phyloP scores from a whole-genome alignment of 2,113 vertebrate species.

The Labeo rohita region DNA sequence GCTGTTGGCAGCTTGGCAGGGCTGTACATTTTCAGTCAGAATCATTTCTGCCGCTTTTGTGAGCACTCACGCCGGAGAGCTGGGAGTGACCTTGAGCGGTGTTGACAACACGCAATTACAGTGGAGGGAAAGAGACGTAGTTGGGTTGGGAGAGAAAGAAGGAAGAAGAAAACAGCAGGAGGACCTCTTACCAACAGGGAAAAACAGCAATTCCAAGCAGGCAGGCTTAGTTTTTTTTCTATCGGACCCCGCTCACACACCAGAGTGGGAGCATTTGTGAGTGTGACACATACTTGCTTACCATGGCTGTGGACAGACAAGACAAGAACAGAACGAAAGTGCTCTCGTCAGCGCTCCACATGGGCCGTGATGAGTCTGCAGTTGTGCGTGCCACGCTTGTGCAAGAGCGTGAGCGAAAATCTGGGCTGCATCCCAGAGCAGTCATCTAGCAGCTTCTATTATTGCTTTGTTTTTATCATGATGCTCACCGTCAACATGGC shows the following conservation, averaged over 20 bases:
- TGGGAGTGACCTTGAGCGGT: neutral
- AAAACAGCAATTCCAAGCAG: constrained; percentile 38
- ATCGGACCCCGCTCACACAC: neutral
- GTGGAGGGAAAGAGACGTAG: constrained; percentile 53
- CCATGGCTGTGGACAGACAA: constrained; percentile 23
- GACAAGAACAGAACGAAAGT: constrained; percentile 9
- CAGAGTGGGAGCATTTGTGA: constrained; percentile 2
- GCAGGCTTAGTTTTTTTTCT: neutral
- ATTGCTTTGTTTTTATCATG: constrained; percentile 39
- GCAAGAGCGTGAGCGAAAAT: constrained; percentile 47
- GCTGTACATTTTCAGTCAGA: constrained; percentile 5
- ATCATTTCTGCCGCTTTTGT: neutral
- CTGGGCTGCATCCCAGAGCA: constrained; percentile 27
- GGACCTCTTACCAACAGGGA: constrained; percentile 25
- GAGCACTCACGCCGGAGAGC: constrained; percentile 17
- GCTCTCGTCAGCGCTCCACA: constrained; percentile 21
- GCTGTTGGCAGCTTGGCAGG: constrained; percentile 11
- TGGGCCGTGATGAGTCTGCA: constrained; percentile 45
- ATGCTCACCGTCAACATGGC: neutral
- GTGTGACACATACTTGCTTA: neutral
- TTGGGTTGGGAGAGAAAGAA: constrained; percentile 63
- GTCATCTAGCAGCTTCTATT: constrained; percentile 29
- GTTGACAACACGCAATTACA: constrained; percentile 49
- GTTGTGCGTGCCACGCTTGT: constrained; percentile 43
- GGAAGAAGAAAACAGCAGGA: constrained; percentile 68